A percentile compares a stretch with the other conserved stretches of the same genome.
Evolutionary conservation across 1,140 invertebrate genomes (phyloP).

Genomic region (Radopholus similis): DNA sequence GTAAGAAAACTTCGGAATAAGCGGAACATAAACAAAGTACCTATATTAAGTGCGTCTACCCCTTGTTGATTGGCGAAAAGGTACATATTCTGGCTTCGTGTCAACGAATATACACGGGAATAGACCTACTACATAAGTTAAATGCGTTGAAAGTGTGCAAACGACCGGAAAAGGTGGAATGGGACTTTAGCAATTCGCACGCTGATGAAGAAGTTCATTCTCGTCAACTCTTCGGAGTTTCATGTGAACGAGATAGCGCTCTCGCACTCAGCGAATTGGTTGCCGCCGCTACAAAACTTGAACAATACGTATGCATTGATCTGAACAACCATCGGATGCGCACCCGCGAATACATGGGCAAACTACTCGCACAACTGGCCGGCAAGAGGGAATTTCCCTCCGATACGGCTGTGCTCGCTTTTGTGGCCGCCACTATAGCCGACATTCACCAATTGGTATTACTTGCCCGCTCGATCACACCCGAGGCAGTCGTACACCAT

Average conservation of each 20-base stretch:
- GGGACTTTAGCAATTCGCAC: constrained; percentile 14
- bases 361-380: constrained; percentile 21
- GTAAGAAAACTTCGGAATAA: background rate
- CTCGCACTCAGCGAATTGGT: background rate
- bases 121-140: constrained; percentile 41
- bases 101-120: constrained; percentile 35
- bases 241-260: constrained; percentile 18
- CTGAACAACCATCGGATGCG: constrained; percentile 31
- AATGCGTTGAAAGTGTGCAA: constrained; percentile 31
- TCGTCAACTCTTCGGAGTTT: constrained; percentile 27
- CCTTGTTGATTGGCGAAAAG: constrained; percentile 35
- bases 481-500: constrained; percentile 17
- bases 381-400: constrained; percentile 28
- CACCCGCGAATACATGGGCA: constrained; percentile 26
- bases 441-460: constrained; percentile 27
- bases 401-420: constrained; percentile 18
- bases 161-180: constrained; percentile 19
- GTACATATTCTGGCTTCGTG: constrained; percentile 42
- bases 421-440: constrained; percentile 17
- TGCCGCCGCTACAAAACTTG: background rate
- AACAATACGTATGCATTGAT: constrained; percentile 21
- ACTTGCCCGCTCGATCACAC: constrained; percentile 22
- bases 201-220: background rate
- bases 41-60: constrained; percentile 41
- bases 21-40: too few relatives aligned